phyloP scores from a whole-genome alignment of 2,797 vertebrate species.

The Neosilurus hyrtlii region DNA sequence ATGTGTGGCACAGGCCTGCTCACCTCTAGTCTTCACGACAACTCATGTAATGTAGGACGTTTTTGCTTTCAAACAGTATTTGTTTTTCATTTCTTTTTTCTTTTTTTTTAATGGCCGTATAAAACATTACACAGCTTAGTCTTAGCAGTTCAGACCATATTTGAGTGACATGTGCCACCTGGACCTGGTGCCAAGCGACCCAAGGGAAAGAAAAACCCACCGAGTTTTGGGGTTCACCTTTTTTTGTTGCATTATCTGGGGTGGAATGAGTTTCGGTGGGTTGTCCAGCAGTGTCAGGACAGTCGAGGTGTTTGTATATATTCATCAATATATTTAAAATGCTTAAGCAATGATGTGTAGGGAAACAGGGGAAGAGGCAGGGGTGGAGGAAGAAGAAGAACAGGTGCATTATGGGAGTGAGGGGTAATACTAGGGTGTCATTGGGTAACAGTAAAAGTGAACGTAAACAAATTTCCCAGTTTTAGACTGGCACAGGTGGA shows the following conservation, averaged over 20 bases:
- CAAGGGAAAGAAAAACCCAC: neutral
- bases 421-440: slow-evolving; percentile 36
- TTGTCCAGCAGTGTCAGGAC: slow-evolving; percentile 58
- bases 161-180: slow-evolving; percentile 23
- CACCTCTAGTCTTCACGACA: slow-evolving; percentile 46
- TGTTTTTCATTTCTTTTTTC: neutral
- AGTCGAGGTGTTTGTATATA: slow-evolving; percentile 70
- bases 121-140: slow-evolving; percentile 33
- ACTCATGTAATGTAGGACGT: slow-evolving; percentile 24
- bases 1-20: slow-evolving; percentile 35
- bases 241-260: slow-evolving; percentile 34
- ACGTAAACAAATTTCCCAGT: slow-evolving; percentile 16
- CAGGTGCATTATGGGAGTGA: neutral
- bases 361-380: neutral
- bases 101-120: neutral
- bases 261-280: slow-evolving; percentile 36
- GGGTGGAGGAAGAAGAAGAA: slow-evolving; percentile 7
- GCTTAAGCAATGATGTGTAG: slow-evolving; percentile 54
- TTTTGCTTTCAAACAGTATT: slow-evolving; percentile 41
- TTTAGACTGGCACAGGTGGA: neutral
- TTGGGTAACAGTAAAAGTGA: slow-evolving; percentile 8
- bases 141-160: slow-evolving; percentile 21
- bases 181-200: slow-evolving; percentile 31
- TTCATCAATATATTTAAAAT: slow-evolving; percentile 72
- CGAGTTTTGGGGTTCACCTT: neutral